Percentiles rank a stretch among this genome's conserved stretches.
Evolutionary conservation across 2,113 vertebrate genomes (phyloP).

Genomic region (Lepisosteus osseus): DNA sequence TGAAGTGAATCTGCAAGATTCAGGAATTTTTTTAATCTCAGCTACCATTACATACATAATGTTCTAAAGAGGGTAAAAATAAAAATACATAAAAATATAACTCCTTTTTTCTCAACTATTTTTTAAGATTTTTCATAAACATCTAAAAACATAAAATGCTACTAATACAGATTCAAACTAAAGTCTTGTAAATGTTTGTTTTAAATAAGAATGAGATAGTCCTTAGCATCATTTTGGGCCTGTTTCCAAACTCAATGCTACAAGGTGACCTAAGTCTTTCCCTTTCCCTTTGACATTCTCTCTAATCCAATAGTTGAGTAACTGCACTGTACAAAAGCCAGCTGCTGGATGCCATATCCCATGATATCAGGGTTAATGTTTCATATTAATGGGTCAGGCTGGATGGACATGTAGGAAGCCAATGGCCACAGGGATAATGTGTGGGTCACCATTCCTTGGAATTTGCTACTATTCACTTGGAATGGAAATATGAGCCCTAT

Average conservation of each 20-base stretch:
- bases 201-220: background rate
- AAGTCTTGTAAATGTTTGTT: constrained; percentile 7
- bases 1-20: too few relatives aligned
- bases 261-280: constrained; percentile 51
- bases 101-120: too few relatives aligned
- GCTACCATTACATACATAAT: too few relatives aligned
- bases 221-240: constrained; percentile 11
- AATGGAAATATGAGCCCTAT: background rate
- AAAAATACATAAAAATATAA: too few relatives aligned
- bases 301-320: background rate
- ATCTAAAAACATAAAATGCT: too few relatives aligned
- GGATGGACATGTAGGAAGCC: background rate
- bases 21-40: too few relatives aligned
- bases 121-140: too few relatives aligned
- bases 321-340: constrained; percentile 9
- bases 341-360: constrained; percentile 15
- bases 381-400: constrained; percentile 15
- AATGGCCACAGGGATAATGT: background rate
- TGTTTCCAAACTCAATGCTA: constrained; percentile 15
- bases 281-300: constrained; percentile 27
- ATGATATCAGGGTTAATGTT: constrained; percentile 2
- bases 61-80: too few relatives aligned
- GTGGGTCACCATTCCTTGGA: background rate
- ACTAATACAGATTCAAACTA: too few relatives aligned
- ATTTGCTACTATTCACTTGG: background rate